Evolutionary conservation across 2,888 invertebrate genomes (phyloP).

Genomic region (Xanthostigma xanthostigma): DNA sequence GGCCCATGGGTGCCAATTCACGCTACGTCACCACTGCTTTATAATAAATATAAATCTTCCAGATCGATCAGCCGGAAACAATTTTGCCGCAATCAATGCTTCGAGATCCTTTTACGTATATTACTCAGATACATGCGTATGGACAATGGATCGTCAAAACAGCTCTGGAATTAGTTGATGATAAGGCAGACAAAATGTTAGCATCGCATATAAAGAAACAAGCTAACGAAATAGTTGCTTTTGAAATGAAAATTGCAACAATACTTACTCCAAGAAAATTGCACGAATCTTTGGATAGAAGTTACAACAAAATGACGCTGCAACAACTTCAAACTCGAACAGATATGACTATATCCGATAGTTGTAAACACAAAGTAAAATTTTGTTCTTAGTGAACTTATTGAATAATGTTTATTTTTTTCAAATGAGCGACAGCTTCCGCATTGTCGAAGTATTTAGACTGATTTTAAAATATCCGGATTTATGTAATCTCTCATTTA

Average conservation of each 20-base stretch:
- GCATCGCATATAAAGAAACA: neutral
- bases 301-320: conserved; percentile 21
- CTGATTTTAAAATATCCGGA: too few relatives aligned
- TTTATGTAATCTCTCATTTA: too few relatives aligned
- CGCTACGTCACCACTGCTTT: too few relatives aligned
- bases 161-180: neutral
- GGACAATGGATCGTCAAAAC: conserved; percentile 7
- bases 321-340: conserved; percentile 24
- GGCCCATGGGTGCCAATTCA: too few relatives aligned
- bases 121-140: conserved; percentile 17
- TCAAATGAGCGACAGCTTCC: too few relatives aligned
- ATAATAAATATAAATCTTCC: too few relatives aligned
- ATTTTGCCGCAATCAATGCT: conserved; percentile 20
- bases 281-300: conserved; percentile 18
- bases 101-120: conserved; percentile 16
- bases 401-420: too few relatives aligned
- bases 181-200: neutral
- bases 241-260: neutral
- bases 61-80: conserved; percentile 20
- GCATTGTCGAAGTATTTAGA: too few relatives aligned
- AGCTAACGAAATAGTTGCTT: neutral
- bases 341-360: conserved; percentile 23
- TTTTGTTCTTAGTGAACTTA: too few relatives aligned
- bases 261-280: conserved; percentile 14
- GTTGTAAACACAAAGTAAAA: neutral